Conservation (phyloP, 2,888 invertebrate species). For the Amphipyra tragopoginis region DNA sequence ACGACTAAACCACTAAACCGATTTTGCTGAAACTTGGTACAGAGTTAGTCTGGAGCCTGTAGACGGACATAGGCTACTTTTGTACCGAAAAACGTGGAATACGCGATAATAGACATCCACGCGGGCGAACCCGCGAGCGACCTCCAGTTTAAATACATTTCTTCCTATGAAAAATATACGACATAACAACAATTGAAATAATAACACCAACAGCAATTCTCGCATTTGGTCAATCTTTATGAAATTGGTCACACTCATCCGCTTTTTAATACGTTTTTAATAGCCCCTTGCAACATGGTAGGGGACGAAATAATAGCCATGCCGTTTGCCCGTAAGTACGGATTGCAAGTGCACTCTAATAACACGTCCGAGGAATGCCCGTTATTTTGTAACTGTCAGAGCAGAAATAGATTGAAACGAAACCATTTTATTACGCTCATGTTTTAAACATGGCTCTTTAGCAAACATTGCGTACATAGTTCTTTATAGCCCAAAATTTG, state of each 20-base stretch:
- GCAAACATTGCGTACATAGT: constrained; percentile 6
- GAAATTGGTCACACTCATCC: constrained; percentile 48
- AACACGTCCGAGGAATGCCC: constrained; percentile 61
- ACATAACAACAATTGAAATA: constrained; percentile 1
- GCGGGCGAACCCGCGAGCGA: too few relatives aligned
- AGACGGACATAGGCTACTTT: too few relatives aligned
- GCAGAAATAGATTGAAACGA: constrained; percentile 44
- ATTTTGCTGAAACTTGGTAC: too few relatives aligned
- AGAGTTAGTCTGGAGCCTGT: too few relatives aligned
- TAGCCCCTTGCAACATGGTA: constrained; percentile 53
- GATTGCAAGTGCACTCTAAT: constrained; percentile 66
- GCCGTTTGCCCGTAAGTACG: constrained; percentile 42
- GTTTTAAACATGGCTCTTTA: constrained; percentile 13
- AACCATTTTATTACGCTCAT: constrained; percentile 39
- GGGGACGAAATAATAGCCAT: constrained; percentile 44
- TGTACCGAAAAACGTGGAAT: too few relatives aligned
- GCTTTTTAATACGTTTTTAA: constrained; percentile 61
- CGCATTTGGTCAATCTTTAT: constrained; percentile 22
- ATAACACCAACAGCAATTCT: background rate
- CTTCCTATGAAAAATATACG: background rate
- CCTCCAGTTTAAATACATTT: too few relatives aligned
- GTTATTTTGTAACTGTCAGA: constrained; percentile 59
- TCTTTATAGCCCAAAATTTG: constrained; percentile 1
- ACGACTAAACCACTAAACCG: too few relatives aligned
- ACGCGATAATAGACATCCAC: too few relatives aligned